Conservation (phyloP, 2,888 invertebrate genomes). For the Adelognathus sp. region DNA sequence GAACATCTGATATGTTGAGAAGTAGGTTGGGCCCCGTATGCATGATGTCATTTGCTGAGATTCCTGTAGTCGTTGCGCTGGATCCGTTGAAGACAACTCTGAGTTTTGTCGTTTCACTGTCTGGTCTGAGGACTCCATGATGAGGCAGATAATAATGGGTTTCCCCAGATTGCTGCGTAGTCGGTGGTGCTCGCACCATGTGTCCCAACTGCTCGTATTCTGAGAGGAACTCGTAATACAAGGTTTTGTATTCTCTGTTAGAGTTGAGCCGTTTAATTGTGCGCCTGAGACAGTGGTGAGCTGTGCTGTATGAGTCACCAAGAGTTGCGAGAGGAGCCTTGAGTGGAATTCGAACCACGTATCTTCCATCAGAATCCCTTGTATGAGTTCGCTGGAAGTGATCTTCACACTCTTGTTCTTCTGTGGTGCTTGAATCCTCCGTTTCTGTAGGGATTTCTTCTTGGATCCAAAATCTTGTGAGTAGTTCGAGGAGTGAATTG, state of each 20-base stretch:
- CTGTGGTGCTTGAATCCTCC: no score
- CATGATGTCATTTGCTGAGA: slow-evolving; percentile 37
- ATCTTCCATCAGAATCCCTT: not conserved
- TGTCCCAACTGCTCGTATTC: not conserved
- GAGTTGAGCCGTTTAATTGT: no score
- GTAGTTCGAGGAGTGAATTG: no score
- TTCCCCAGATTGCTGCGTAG: no score
- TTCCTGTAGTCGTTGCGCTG: slow-evolving; percentile 12
- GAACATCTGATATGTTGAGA: slow-evolving; percentile 40
- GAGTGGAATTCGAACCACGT: no score
- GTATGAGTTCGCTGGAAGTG: not conserved
- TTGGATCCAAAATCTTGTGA: no score
- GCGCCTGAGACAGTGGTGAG: no score
- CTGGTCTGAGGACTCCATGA: slow-evolving; percentile 30
- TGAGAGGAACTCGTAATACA: not conserved
- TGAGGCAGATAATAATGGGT: slow-evolving; percentile 42
- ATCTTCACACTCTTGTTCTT: not conserved
- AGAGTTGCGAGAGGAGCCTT: no score
- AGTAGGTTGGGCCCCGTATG: slow-evolving; percentile 43
- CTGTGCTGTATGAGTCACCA: no score
- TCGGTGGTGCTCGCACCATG: not conserved
- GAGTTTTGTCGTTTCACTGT: slow-evolving; percentile 36
- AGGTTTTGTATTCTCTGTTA: no score
- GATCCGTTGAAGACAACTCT: slow-evolving; percentile 55
- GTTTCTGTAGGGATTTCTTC: no score